Evolutionary conservation across 2,888 invertebrate genomes (phyloP).

Genomic region (Chaitophorus viminalis): DNA sequence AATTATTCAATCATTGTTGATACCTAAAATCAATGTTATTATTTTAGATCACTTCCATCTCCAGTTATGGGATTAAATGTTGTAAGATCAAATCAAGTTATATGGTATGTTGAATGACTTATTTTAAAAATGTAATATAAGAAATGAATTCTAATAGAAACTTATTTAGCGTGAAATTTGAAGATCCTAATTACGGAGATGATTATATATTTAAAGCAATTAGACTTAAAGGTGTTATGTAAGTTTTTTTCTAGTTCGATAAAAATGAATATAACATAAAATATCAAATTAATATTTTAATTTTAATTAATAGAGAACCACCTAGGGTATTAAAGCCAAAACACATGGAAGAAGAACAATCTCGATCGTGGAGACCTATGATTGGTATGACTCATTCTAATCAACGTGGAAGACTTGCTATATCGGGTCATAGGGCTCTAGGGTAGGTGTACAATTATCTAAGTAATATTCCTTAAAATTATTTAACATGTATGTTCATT

Average conservation of each 20-base stretch:
- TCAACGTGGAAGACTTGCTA: constrained; percentile 75
- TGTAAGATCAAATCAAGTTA: constrained; percentile 70
- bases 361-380: constrained; percentile 80
- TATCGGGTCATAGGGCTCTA: constrained; percentile 81
- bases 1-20: not conserved
- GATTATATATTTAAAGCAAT: constrained; percentile 83
- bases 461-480: not conserved
- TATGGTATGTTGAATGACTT: constrained; percentile 67
- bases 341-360: constrained; percentile 74
- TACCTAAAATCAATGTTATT: constrained; percentile 58
- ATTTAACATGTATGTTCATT: constrained; percentile 39
- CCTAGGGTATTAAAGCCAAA: constrained; percentile 81
- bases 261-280: constrained; percentile 9
- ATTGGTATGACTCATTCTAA: constrained; percentile 79
- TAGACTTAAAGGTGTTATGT: constrained; percentile 70
- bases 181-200: constrained; percentile 81
- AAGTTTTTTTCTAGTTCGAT: constrained; percentile 64
- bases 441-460: constrained; percentile 67
- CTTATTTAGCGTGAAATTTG: constrained; percentile 75
- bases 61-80: constrained; percentile 63
- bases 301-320: constrained; percentile 71
- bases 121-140: not conserved
- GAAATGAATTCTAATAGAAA: constrained; percentile 1
- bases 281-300: constrained; percentile 38
- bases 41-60: constrained; percentile 73